These are phyloP conservation scores for Hippopotamyrus pictus DNA, from an alignment of 2,797 vertebrate species.

Conservation along the genomic window DNA sequence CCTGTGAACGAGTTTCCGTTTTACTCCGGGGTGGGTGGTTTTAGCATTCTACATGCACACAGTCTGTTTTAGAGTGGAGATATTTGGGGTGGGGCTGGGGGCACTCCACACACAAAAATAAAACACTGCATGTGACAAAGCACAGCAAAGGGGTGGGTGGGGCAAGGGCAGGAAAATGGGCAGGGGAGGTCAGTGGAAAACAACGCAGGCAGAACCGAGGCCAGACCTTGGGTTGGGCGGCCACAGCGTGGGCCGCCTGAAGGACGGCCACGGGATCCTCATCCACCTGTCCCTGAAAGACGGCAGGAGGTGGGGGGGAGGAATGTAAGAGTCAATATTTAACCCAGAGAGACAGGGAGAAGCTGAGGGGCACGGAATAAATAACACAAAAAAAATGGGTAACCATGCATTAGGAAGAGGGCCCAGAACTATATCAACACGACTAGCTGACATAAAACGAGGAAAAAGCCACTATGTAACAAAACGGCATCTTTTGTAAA, in stretches of 20 bases:
- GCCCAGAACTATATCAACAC: not conserved
- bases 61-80: slow-evolving; percentile 8
- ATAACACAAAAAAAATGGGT: not conserved
- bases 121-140: slow-evolving; percentile 31
- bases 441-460: not conserved
- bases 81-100: not conserved
- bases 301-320: slow-evolving; percentile 42
- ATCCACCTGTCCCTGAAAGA: slow-evolving; percentile 65
- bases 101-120: slow-evolving; percentile 27
- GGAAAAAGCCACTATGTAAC: not conserved
- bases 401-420: not conserved
- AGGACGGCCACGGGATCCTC: slow-evolving; percentile 64
- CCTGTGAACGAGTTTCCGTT: not conserved
- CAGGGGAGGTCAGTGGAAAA: slow-evolving; percentile 27
- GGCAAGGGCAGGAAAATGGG: not conserved
- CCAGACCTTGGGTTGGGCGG: slow-evolving; percentile 68
- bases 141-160: not conserved
- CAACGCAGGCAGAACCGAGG: slow-evolving; percentile 38
- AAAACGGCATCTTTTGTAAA: not conserved
- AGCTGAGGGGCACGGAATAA: not conserved
- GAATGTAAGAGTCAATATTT: slow-evolving; percentile 52
- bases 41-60: slow-evolving; percentile 2
- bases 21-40: not conserved
- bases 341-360: slow-evolving; percentile 18
- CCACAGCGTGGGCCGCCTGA: slow-evolving; percentile 58